phyloP scores from a whole-genome alignment of 2,113 vertebrate genomes.

The Anguilla rostrata region DNA sequence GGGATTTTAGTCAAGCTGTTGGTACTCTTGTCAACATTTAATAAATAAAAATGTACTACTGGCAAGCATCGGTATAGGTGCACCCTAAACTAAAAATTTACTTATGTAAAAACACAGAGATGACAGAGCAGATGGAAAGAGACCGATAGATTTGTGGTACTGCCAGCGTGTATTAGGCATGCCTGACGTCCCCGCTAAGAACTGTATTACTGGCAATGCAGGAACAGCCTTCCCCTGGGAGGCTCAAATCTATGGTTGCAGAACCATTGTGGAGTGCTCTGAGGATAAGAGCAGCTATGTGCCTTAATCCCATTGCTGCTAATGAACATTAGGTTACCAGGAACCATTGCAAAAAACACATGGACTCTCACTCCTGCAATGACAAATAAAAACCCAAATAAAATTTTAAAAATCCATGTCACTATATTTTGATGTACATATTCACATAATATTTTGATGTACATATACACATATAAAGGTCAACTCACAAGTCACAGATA shows the following conservation, averaged over 20 bases:
- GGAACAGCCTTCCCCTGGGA: background rate
- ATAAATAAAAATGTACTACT: background rate
- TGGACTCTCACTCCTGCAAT: background rate
- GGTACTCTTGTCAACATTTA: background rate
- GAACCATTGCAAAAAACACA: slow-evolving; percentile 12
- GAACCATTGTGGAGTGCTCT: background rate
- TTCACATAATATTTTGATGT: no score
- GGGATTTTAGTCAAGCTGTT: background rate
- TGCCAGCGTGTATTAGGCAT: background rate
- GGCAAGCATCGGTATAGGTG: background rate
- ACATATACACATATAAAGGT: no score
- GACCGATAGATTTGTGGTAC: background rate
- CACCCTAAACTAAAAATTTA: background rate
- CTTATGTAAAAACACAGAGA: background rate
- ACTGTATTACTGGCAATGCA: background rate
- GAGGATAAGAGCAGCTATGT: background rate
- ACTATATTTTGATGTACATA: no score
- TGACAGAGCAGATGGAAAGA: slow-evolving; percentile 12
- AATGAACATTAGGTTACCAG: slow-evolving; percentile 2
- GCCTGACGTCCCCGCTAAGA: background rate
- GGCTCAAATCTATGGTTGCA: background rate
- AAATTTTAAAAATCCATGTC: no score
- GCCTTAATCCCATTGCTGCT: slow-evolving; percentile 6
- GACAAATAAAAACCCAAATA: no score
- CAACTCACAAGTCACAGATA: no score